Evolutionary conservation across 2,113 vertebrate species (phyloP).

Genomic region (Macrotus californicus): DNA sequence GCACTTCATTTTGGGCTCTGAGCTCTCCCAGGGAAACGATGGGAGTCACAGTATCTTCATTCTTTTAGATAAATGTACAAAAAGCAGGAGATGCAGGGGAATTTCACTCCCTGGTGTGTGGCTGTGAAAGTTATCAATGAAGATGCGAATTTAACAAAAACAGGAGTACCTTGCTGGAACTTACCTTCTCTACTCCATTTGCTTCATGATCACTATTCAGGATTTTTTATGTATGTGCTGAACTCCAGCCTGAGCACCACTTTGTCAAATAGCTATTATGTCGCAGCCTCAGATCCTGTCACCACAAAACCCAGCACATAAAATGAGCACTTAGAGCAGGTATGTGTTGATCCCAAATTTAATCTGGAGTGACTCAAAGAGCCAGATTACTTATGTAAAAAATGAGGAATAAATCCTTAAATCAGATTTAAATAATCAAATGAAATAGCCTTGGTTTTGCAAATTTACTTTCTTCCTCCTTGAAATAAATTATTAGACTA

Average conservation of each 20-base stretch:
- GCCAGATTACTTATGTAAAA: not conserved
- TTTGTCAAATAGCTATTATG: not conserved
- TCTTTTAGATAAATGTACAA: not conserved
- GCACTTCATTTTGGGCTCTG: not conserved
- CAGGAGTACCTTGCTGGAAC: not conserved
- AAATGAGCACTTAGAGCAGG: not conserved
- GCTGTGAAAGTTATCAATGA: not conserved
- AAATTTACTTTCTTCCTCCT: slow-evolving; percentile 16
- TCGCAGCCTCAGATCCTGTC: not conserved
- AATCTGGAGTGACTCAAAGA: not conserved
- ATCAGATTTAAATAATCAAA: slow-evolving; percentile 30
- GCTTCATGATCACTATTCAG: not conserved
- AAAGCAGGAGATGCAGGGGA: not conserved
- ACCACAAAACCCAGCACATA: not conserved
- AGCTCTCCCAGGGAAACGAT: not conserved
- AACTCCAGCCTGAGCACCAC: not conserved
- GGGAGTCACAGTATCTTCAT: not conserved
- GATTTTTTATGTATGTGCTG: not conserved
- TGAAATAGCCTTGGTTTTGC: not conserved
- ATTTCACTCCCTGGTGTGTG: not conserved
- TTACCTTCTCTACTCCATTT: not conserved
- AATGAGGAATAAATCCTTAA: not conserved
- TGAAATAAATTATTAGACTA: not conserved
- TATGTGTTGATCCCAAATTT: not conserved
- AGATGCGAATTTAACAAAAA: not conserved